Evolutionary conservation across 30 jellyfish, hydroid and myxozoan species (phyloP).

Genomic region (Morbakka virulenta): DNA sequence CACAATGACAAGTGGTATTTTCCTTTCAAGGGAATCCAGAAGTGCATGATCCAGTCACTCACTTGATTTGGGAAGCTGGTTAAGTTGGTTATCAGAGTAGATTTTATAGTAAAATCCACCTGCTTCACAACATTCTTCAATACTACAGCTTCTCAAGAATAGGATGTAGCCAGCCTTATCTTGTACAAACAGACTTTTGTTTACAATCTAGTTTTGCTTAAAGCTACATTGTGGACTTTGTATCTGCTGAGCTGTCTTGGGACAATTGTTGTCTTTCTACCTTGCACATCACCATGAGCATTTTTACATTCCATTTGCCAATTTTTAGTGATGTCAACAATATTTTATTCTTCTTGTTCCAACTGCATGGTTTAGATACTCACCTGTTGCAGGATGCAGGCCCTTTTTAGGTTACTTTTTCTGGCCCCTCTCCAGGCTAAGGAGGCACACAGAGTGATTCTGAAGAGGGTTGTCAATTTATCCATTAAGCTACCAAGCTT

Average conservation of each 20-base stretch:
- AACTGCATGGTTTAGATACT: background rate
- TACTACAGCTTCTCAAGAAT: background rate
- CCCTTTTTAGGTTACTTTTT: background rate
- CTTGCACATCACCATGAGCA: background rate
- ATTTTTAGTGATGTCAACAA: background rate
- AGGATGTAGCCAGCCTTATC: background rate
- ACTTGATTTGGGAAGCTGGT: background rate
- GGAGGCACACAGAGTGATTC: too few relatives aligned
- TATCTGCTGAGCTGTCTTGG: conserved; percentile 3
- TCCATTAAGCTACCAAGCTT: too few relatives aligned
- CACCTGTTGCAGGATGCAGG: background rate
- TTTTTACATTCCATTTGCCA: background rate
- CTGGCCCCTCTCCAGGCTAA: too few relatives aligned
- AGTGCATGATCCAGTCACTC: conserved; percentile 35
- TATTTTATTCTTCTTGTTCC: too few relatives aligned
- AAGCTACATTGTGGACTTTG: background rate
- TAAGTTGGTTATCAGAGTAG: background rate
- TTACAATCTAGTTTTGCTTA: background rate
- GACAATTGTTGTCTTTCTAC: background rate
- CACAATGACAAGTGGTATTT: background rate
- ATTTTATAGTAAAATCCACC: conserved; percentile 6
- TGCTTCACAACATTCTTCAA: conserved; percentile 1
- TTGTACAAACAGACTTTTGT: background rate
- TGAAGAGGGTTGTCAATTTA: too few relatives aligned
- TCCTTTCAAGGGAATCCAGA: conserved; percentile 16